Base-by-base conservation (phyloP, 2,888 invertebrate species). In the Sarcophaga variegata region DNA sequence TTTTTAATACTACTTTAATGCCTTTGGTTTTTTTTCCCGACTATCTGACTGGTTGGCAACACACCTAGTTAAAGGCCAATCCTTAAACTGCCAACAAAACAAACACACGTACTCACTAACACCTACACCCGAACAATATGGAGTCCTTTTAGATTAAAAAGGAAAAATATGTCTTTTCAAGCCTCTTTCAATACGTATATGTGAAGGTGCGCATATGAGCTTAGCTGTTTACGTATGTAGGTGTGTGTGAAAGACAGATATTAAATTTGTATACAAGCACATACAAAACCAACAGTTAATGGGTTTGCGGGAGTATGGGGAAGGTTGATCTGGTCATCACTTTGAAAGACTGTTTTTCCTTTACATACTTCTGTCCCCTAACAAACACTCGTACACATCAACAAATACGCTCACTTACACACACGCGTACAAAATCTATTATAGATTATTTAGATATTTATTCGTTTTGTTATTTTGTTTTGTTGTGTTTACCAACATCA, bases 11-110 rank as follows among this genome's bases (percentile, higher is more conserved):
- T 27, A 37, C 72, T 81, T 78, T 67, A 67, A 77, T 37, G 25
- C 25, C 25, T 69, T 81, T 83, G 10, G 74, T 62, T 74, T 66
- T 37, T 37, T 70, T 78, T 59, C 64, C 64, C 79, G 54, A 82
- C 62, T 47, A 69, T 72, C 78, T 78, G 49, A n/a, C 62, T 81
- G 81, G 75, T 79, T 71, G 62, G 22, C 22, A 88, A 88, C 89
- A 89, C 89, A 88, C 89, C 89, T 88, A 87, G 86, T 88, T 88
- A 87, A 54, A 80, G 47, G 67, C 88, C 89, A 89, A 89, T 88
- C 89, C 89, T 84, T 85, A 86, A 88, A 91, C 78, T 72, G 14
- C 69, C 64, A 72, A 86, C 64, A 22, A 88, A 47, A 83, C 83
- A 74, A 59, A 63, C 49, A 62, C 64, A 74, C 77, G 74, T 22